phyloP scores from a whole-genome alignment of 2,888 invertebrate genomes.

The Acholoe squamosa region DNA sequence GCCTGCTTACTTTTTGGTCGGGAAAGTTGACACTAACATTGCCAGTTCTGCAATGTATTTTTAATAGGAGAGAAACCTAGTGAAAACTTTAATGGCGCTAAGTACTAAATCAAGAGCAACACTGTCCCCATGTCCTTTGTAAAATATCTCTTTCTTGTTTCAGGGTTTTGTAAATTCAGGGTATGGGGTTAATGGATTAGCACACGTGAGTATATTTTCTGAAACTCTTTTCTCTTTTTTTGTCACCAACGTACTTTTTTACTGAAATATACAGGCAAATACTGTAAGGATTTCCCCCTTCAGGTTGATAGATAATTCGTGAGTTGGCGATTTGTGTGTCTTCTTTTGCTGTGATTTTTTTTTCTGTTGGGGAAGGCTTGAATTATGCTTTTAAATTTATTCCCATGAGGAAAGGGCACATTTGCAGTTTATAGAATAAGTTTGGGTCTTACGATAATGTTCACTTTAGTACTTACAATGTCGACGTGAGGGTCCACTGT shows the following conservation, averaged over 20 bases:
- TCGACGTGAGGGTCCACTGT: too few species aligned
- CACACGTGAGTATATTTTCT: slow-evolving; percentile 87
- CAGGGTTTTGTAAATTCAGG: slow-evolving; percentile 99
- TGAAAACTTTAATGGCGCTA: not conserved
- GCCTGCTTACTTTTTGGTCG: not conserved
- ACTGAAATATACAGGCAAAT: not conserved
- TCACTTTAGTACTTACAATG: too few species aligned
- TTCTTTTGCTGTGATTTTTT: too few species aligned
- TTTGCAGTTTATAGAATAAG: too few species aligned
- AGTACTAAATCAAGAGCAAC: not conserved
- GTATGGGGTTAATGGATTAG: slow-evolving; percentile 98
- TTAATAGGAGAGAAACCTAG: too few species aligned
- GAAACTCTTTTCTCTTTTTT: slow-evolving; percentile 40
- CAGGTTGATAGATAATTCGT: too few species aligned
- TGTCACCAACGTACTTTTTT: not conserved
- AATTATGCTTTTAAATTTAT: too few species aligned
- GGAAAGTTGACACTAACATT: not conserved
- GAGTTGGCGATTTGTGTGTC: too few species aligned
- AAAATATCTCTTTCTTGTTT: slow-evolving; percentile 75
- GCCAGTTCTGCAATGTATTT: not conserved
- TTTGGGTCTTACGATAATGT: too few species aligned
- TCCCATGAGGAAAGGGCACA: too few species aligned
- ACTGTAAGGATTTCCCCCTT: not conserved
- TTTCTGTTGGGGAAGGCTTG: too few species aligned
- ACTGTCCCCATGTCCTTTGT: slow-evolving; percentile 26